A percentile compares a stretch with the other conserved stretches of the same genome.
These are phyloP conservation scores for Eretmochelys imbricata DNA, from an alignment of 2,113 vertebrate species.

Conservation along the genomic window DNA sequence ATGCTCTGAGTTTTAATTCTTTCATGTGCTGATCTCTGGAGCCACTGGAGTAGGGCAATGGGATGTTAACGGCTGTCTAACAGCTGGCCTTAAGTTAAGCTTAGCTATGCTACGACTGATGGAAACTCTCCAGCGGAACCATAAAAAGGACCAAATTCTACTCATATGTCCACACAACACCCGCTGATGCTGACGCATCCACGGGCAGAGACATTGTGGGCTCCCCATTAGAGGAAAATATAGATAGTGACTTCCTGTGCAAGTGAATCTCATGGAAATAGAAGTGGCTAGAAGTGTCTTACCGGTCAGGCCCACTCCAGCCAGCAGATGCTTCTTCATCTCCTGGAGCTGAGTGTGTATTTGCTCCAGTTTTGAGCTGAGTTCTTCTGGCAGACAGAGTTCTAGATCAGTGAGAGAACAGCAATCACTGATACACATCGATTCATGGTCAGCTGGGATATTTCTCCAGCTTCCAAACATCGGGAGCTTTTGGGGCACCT, in stretches of 20 bases:
- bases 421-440: background rate
- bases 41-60: background rate
- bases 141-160: background rate
- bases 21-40: background rate
- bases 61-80: background rate
- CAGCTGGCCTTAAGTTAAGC: background rate
- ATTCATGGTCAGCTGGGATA: background rate
- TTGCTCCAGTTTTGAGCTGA: slow-evolving; percentile 49
- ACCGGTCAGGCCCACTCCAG: slow-evolving; percentile 3
- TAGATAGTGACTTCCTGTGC: background rate
- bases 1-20: background rate
- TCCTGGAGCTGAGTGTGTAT: slow-evolving; percentile 69
- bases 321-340: slow-evolving; percentile 51
- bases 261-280: background rate
- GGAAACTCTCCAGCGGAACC: background rate
- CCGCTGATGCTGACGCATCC: background rate
- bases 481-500: background rate
- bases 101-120: background rate
- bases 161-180: accelerated
- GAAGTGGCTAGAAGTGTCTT: background rate
- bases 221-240: background rate
- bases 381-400: slow-evolving; percentile 2
- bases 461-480: background rate
- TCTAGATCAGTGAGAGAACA: slow-evolving; percentile 51
- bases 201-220: background rate